Conservation (phyloP, 2,888 invertebrate genomes). For the Eugnorisma glareosa region DNA sequence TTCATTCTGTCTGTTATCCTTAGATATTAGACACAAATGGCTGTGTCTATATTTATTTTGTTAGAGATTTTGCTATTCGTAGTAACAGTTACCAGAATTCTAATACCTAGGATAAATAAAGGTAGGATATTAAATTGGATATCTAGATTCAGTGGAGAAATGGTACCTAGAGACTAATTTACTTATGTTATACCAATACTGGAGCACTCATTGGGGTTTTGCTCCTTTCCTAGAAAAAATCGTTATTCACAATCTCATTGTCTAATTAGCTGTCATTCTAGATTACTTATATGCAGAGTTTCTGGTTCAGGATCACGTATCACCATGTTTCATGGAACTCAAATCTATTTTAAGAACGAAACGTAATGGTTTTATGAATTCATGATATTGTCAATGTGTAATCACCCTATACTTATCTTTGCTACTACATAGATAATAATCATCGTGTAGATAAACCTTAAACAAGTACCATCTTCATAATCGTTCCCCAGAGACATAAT, state of each 20-base stretch:
- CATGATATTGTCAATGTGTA: not conserved
- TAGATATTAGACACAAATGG: constrained; percentile 6
- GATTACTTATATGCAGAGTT: not conserved
- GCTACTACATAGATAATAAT: not conserved
- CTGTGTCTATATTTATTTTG: constrained; percentile 19
- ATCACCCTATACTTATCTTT: not conserved
- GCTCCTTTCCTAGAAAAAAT: not conserved
- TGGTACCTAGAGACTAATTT: not conserved
- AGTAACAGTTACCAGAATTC: constrained; percentile 23
- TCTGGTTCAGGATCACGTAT: not conserved
- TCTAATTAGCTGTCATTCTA: not conserved
- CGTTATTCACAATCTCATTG: not conserved
- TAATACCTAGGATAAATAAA: constrained; percentile 5
- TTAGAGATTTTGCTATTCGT: not conserved
- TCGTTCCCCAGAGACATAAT: not conserved
- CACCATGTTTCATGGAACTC: not conserved
- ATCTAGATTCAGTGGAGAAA: not conserved
- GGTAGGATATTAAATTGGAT: not conserved
- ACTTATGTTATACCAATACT: not conserved
- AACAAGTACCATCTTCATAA: not conserved
- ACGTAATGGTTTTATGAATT: not conserved
- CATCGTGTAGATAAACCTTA: not conserved
- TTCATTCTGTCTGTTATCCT: constrained; percentile 42
- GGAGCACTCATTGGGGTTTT: not conserved
- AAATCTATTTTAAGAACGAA: not conserved